A percentile compares a stretch with the other conserved stretches of the same genome.
These are phyloP conservation scores for Ictalurus furcatus DNA, from an alignment of 2,113 vertebrate species.

Conservation along the genomic window DNA sequence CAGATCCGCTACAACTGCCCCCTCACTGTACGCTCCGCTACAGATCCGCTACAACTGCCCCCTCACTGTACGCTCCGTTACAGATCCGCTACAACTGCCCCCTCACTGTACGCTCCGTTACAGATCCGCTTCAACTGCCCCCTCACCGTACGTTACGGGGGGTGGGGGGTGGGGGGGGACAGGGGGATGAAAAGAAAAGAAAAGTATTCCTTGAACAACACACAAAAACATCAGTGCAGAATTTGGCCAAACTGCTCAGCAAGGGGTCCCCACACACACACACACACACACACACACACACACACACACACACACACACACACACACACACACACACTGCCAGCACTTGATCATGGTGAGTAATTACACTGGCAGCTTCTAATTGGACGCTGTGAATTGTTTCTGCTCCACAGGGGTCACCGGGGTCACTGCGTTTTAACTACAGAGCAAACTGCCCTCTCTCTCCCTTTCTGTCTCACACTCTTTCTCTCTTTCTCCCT, in stretches of 20 bases:
- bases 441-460: neutral
- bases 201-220: neutral
- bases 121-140: too few species aligned
- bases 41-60: too few species aligned
- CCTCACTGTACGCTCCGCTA: too few species aligned
- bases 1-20: too few species aligned
- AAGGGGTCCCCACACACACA: neutral
- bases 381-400: conserved; percentile 36
- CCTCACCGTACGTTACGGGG: too few species aligned
- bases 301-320: neutral
- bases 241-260: neutral
- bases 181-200: neutral
- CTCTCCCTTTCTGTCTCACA: neutral
- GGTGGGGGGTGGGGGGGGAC: too few species aligned
- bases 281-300: neutral
- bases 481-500: neutral
- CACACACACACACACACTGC: neutral
- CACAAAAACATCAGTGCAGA: neutral
- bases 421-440: conserved; percentile 37
- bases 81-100: too few species aligned
- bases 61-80: too few species aligned
- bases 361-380: conserved; percentile 43
- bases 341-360: conserved; percentile 23
- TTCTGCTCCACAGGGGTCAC: conserved; percentile 26
- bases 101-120: too few species aligned